Percentiles rank a stretch among this genome's conserved stretches.
Conservation (phyloP, 1,140 invertebrate genomes). For the Panulirus ornatus region DNA sequence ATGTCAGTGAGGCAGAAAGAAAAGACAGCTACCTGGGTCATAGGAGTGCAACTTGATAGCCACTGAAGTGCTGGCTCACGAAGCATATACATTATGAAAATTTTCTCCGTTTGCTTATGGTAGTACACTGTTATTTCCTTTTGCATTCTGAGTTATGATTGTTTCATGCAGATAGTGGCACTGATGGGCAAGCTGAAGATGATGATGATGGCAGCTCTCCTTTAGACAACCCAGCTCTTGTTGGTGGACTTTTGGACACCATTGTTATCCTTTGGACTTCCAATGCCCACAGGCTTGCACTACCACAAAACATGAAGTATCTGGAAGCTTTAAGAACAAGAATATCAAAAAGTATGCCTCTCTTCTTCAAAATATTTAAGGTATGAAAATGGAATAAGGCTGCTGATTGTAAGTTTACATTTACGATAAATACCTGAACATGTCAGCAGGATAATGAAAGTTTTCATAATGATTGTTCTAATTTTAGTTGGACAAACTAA, state of each 20-base stretch:
- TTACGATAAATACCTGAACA: neutral
- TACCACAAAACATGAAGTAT: constrained; percentile 68
- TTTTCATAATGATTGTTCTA: no score
- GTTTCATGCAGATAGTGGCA: neutral
- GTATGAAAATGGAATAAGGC: constrained; percentile 16
- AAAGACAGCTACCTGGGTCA: no score
- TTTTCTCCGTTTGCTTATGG: no score
- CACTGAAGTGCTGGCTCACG: no score
- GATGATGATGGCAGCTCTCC: constrained; percentile 28
- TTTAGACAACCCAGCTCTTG: constrained; percentile 55
- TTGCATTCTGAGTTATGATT: neutral
- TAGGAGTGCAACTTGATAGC: no score
- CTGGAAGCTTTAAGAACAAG: constrained; percentile 55
- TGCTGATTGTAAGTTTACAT: neutral
- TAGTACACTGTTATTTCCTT: neutral
- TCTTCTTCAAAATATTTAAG: constrained; percentile 68
- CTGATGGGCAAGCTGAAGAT: constrained; percentile 15
- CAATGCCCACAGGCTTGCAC: constrained; percentile 63
- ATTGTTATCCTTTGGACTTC: constrained; percentile 70
- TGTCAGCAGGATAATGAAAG: no score
- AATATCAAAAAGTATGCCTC: constrained; percentile 63
- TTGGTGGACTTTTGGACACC: constrained; percentile 70
- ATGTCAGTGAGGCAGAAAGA: no score
- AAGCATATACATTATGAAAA: no score
- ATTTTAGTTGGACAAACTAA: no score